These are phyloP conservation scores for Orthosia gracilis DNA, from an alignment of 2,888 invertebrate genomes.

Conservation along the genomic window DNA sequence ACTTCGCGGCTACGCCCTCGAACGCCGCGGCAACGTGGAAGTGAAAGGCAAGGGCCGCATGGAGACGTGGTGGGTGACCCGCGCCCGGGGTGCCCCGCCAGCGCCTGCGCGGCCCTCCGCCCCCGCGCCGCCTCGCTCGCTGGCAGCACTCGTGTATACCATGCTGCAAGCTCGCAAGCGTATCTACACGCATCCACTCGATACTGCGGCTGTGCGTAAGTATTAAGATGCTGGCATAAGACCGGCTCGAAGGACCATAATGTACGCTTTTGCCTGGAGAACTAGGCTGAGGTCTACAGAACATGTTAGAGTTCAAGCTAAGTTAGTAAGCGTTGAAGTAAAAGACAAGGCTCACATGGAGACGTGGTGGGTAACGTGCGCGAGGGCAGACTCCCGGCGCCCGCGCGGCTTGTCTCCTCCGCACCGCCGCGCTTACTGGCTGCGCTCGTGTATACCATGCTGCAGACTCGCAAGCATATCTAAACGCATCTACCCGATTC, in stretches of 20 bases:
- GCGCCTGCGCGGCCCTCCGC: slow-evolving; percentile 90
- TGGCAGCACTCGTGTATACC: slow-evolving; percentile 97
- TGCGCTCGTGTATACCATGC: slow-evolving; percentile 97
- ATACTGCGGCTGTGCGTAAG: slow-evolving; percentile 73
- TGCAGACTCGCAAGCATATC: slow-evolving; percentile 95
- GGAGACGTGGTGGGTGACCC: slow-evolving; percentile 98
- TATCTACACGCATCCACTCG: slow-evolving; percentile 88
- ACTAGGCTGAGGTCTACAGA: too few relatives aligned
- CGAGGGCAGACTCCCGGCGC: too few relatives aligned
- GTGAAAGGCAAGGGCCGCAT: slow-evolving; percentile 99
- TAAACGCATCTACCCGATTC: slow-evolving; percentile 81
- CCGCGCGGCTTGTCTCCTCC: slow-evolving; percentile 85
- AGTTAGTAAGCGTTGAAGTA: slow-evolving; percentile 92
- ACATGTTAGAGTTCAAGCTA: too few relatives aligned
- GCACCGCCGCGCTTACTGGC: slow-evolving; percentile 94
- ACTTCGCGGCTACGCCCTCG: slow-evolving; percentile 93
- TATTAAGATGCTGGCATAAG: slow-evolving; percentile 8
- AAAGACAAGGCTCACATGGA: slow-evolving; percentile 99
- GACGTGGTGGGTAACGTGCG: slow-evolving; percentile 97
- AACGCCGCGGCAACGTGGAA: slow-evolving; percentile 95
- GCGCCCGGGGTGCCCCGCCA: slow-evolving; percentile 91
- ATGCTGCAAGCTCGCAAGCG: slow-evolving; percentile 96
- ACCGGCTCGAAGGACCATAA: neutral
- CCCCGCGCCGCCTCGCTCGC: slow-evolving; percentile 93
- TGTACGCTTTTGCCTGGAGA: neutral